Percentiles rank a stretch among this genome's conserved stretches.
These are phyloP conservation scores for Pseudomyrmex cubaensis DNA, from an alignment of 1,140 invertebrate species.

Conservation along the genomic window DNA sequence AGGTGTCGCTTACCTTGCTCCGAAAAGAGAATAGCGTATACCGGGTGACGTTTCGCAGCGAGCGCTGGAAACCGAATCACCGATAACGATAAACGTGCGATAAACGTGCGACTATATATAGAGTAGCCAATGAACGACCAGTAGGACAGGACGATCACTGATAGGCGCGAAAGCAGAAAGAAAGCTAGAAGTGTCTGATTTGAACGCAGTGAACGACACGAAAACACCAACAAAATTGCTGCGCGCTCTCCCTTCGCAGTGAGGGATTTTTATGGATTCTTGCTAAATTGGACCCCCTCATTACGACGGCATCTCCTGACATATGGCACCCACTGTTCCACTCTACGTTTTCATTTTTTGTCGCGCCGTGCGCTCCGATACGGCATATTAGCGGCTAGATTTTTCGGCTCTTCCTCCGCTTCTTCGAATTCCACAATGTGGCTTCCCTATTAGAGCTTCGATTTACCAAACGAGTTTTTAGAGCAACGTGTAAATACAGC, in stretches of 20 bases:
- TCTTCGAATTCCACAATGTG: slow-evolving; percentile 64
- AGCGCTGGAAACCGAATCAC: not conserved
- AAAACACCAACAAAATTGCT: slow-evolving; percentile 1
- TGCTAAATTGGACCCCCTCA: slow-evolving; percentile 48
- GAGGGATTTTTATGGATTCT: slow-evolving; percentile 62
- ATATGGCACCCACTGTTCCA: slow-evolving; percentile 63
- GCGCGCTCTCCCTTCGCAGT: slow-evolving; percentile 26
- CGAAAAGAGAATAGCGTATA: slow-evolving; percentile 59
- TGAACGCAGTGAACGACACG: not conserved
- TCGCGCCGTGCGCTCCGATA: slow-evolving; percentile 52
- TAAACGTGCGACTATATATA: slow-evolving; percentile 65
- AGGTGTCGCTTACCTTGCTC: slow-evolving; percentile 71
- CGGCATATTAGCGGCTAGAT: slow-evolving; percentile 63
- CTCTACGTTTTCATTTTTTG: slow-evolving; percentile 36
- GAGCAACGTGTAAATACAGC: slow-evolving; percentile 21
- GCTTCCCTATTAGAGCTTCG: slow-evolving; percentile 63
- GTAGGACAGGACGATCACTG: not conserved
- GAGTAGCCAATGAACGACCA: slow-evolving; percentile 17
- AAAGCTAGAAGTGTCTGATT: slow-evolving; percentile 5
- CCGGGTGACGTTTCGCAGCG: slow-evolving; percentile 36
- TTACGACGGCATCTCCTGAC: slow-evolving; percentile 46
- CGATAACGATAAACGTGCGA: slow-evolving; percentile 69
- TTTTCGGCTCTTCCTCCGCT: slow-evolving; percentile 52
- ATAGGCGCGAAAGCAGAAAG: not conserved
- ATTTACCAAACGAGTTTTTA: slow-evolving; percentile 49